Evolutionary conservation across 1,140 invertebrate genomes (phyloP), one percentile per base, ranked within the genome.

Genomic region (Zaprionus capensis): DNA sequence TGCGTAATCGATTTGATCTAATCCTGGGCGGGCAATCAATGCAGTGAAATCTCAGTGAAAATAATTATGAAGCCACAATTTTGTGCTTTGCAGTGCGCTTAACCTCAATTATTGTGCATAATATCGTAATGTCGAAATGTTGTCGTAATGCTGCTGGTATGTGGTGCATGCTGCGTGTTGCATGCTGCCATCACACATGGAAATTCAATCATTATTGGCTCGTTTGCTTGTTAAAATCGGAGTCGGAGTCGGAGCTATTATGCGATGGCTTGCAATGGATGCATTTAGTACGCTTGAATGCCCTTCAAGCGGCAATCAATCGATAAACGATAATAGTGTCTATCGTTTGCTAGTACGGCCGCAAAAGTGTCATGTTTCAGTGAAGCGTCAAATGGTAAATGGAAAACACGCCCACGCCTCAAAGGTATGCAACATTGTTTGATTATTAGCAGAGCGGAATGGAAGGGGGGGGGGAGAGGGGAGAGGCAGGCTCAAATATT

Each of bases 401-500:
- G 28, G 46, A 34, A 22, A 49, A 55, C 14, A 49, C 15, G 34
- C 36, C 7, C 31, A 34, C 20, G 64, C 41, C 82, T 46, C 44
- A 2, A 26, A 65, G 67, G 12, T 49, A 75, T 80, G 80, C 81
- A 67, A 56, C 68, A 63, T 66, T 78, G 74, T 72, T 77, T 58
- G 53, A 65, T 80, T 68, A 72, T 77, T 72, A 72, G 66, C 20
- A 51, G 46, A 51, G n/a, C 6, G 15, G n/a, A 17, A 3, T 6
- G 41, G 36, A 4, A 15, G 14, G 38, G 15, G 38, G 5, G 2
- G 14, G 1, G 14, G 1, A n/a, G 38, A 41, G 5, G 4, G 41
- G 38, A 41, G 5, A 1, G 41, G 5, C 68, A 63, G n/a, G 31
- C 44, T 66, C 38, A 77, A 83, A 76, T 88, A 87, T 78, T 87